Evolutionary conservation across 2,797 vertebrate species (phyloP).

Genomic region (Tinamus major): DNA sequence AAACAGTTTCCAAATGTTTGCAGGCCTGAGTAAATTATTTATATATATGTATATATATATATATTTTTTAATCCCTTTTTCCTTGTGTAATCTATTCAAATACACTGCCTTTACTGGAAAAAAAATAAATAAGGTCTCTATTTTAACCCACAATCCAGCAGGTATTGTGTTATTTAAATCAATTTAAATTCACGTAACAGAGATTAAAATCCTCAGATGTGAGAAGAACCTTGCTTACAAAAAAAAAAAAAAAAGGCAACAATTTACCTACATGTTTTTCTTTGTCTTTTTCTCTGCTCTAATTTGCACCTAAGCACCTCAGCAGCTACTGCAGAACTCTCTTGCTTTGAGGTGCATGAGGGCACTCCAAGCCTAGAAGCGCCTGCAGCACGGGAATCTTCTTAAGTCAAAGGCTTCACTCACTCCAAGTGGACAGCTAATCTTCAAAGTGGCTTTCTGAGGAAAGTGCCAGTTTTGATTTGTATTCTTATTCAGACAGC

Average conservation of each 20-base stretch:
- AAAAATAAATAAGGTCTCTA: not conserved
- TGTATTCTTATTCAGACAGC: slow-evolving; percentile 8
- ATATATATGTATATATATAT: not conserved
- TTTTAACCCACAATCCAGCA: not conserved
- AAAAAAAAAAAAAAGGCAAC: not conserved
- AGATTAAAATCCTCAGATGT: not conserved
- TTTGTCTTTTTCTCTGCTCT: not conserved
- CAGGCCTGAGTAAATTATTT: not conserved
- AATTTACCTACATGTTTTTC: not conserved
- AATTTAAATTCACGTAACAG: slow-evolving; percentile 21
- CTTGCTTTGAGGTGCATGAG: not conserved
- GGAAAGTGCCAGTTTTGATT: slow-evolving; percentile 16
- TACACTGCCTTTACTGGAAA: not conserved
- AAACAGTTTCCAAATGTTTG: not conserved
- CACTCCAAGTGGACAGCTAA: not conserved
- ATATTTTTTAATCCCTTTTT: not conserved
- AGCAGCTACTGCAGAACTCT: not conserved
- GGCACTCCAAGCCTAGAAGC: not conserved
- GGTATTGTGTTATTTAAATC: not conserved
- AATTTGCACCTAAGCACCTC: not conserved
- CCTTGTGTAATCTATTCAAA: not conserved
- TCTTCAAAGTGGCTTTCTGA: not conserved
- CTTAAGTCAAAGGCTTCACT: not conserved
- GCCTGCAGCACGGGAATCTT: not conserved
- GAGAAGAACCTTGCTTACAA: not conserved